Evolutionary conservation across 2,888 invertebrate species (phyloP), one percentile per base, ranked within the genome.

Genomic region (Micropterix aruncella): DNA sequence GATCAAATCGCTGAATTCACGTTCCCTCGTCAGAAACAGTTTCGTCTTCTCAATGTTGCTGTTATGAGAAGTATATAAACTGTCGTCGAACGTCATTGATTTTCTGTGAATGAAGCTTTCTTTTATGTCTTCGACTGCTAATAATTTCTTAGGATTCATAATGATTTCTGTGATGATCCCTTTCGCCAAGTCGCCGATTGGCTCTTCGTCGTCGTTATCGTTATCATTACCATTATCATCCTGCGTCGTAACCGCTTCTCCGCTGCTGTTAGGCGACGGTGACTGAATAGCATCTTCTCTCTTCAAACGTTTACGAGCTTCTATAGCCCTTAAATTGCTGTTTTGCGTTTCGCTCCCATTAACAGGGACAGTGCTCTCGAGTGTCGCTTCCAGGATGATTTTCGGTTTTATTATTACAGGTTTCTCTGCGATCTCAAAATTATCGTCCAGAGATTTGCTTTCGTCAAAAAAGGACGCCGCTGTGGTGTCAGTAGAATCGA

Each of bases 261-360:
- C 27, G 12, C 27, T 66, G 52, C 64, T 70, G 2, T 66, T 66
- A 2, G 71, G 71, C 3, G 71, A 67, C 45, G 68, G 56, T 5
- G 70, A 66, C 51, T 71, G 71, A 44, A 71, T 59, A n/a, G 71
- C 71, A 50, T 71, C 70, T 57, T 70, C 71, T 47, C 71, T 57
- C 57, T 67, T 70, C 42, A 71, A 55, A 50, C 63, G 67, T 50
- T 70, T 70, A 47, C 70, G 58, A 44, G 62, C 60, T 55, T 70
- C 69, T 48, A 57, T 67, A 7, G 45, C 43, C 52, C 66, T 46
- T 65, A 63, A 40, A 66, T 63, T 42, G 66, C 53, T 3, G 70
- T 67, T 52, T 68, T 69, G 44, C 69, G 57, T 9, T 12, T 38
- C 14, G 14, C 15, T 38, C 14, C 14, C 38, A 38, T 15, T 27